phyloP scores from a whole-genome alignment of 2,888 invertebrate genomes.

The Nipponacmea schrenckii region DNA sequence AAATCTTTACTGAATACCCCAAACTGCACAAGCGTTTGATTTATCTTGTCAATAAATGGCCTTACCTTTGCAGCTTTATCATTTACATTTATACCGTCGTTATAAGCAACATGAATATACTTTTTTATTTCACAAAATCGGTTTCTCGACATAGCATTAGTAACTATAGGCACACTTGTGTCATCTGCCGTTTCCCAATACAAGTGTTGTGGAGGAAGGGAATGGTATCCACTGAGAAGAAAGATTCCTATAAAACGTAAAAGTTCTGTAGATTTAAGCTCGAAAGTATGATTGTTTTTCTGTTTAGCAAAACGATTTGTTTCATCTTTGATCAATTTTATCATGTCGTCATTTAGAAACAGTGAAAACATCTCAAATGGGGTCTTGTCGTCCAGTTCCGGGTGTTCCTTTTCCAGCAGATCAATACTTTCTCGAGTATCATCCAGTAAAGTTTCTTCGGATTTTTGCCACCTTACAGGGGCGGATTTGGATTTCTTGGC shows the following conservation, averaged over 20 bases:
- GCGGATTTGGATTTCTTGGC: not conserved
- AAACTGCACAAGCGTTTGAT: not conserved
- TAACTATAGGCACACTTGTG: not conserved
- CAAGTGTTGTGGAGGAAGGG: not conserved
- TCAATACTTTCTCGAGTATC: not conserved
- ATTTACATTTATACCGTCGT: not conserved
- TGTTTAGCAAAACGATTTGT: not conserved
- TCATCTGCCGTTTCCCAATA: not conserved
- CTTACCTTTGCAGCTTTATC: not conserved
- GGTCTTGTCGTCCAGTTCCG: not conserved
- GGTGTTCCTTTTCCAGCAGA: not conserved
- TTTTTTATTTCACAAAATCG: not conserved
- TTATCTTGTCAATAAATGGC: not conserved
- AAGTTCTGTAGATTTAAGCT: not conserved
- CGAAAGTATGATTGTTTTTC: not conserved
- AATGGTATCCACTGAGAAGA: not conserved
- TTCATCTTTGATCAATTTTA: not conserved
- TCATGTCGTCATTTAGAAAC: not conserved
- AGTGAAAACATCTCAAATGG: not conserved
- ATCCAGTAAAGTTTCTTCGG: not conserved
- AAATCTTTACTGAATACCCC: not conserved
- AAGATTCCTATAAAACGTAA: not conserved
- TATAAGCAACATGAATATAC: not conserved
- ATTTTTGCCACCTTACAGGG: not conserved
- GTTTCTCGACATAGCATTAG: not conserved